phyloP scores from a whole-genome alignment of 2,797 vertebrate species.

The Coregonus sp. region DNA sequence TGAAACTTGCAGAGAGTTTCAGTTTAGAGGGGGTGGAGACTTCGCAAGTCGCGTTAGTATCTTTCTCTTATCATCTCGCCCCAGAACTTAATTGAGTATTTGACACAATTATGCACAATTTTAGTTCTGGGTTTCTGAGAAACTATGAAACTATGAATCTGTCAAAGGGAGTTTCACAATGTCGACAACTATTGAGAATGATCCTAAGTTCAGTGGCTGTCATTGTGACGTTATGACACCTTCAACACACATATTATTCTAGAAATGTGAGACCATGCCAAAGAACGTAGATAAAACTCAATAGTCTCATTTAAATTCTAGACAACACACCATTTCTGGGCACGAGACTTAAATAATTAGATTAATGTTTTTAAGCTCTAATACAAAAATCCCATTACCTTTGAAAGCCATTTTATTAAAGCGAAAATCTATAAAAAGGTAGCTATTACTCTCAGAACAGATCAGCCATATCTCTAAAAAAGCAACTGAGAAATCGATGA shows the following conservation, averaged over 20 bases:
- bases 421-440: constrained; percentile 45
- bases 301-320: neutral
- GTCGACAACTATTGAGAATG: neutral
- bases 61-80: too few species aligned
- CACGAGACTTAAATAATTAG: neutral
- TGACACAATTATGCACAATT: too few species aligned
- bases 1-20: too few species aligned
- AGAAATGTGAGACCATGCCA: neutral
- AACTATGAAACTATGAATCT: neutral
- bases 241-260: constrained; percentile 3
- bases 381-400: neutral
- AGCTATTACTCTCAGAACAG: constrained; percentile 33
- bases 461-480: constrained; percentile 38
- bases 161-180: neutral
- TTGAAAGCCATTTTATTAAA: constrained; percentile 47
- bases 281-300: neutral
- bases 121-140: too few species aligned
- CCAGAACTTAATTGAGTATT: too few species aligned
- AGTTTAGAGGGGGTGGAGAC: too few species aligned
- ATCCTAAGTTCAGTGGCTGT: constrained; percentile 17
- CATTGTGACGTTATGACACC: constrained; percentile 6
- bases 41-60: too few species aligned
- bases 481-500: constrained; percentile 10
- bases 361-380: neutral
- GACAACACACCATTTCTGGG: neutral